Conservation (phyloP, 2,113 vertebrate genomes). For the Guaruba guarouba region DNA sequence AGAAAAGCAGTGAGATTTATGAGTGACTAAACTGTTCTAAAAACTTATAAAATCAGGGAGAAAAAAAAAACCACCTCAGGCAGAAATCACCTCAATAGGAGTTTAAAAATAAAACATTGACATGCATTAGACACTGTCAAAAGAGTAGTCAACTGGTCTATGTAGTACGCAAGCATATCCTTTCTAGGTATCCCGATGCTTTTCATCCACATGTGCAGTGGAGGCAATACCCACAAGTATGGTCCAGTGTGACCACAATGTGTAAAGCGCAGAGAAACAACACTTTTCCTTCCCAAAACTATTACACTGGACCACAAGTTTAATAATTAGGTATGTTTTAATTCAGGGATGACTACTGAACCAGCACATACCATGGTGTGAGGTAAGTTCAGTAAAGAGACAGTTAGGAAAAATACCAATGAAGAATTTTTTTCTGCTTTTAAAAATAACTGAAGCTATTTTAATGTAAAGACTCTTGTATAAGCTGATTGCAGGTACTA, state of each 20-base stretch:
- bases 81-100: neutral
- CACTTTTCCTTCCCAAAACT: neutral
- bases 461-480: neutral
- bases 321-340: neutral
- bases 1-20: neutral
- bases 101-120: neutral
- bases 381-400: neutral
- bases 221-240: neutral
- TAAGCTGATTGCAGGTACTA: constrained; percentile 6
- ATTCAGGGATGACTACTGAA: neutral
- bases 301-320: neutral
- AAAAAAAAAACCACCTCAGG: neutral
- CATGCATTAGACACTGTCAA: neutral
- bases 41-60: neutral
- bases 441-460: constrained; percentile 24
- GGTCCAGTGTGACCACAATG: neutral
- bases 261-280: neutral
- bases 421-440: neutral
- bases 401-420: neutral
- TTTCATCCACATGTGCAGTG: neutral
- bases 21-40: neutral
- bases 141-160: neutral
- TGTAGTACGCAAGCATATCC: neutral
- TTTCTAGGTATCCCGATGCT: neutral
- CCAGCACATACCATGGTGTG: neutral